phyloP scores from a whole-genome alignment of 2,888 invertebrate genomes.

The Cetonia aurata region DNA sequence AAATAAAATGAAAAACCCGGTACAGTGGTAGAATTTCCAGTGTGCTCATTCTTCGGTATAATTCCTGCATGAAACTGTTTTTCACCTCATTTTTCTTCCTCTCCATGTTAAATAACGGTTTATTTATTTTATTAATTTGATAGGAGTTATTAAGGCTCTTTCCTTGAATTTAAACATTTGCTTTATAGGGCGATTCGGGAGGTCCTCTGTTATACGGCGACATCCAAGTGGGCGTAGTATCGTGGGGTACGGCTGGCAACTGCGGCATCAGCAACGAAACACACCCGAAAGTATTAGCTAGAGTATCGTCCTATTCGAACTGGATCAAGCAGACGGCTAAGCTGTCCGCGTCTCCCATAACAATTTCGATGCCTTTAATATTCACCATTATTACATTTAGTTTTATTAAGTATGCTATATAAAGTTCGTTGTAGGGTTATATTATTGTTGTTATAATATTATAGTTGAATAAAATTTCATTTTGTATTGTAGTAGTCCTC shows the following conservation, averaged over 20 bases:
- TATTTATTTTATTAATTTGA: too few relatives aligned
- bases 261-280: constrained; percentile 42
- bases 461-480: background rate
- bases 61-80: too few relatives aligned
- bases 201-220: constrained; percentile 47
- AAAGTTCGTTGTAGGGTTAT: constrained; percentile 20
- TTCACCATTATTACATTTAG: background rate
- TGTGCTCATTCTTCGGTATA: too few relatives aligned
- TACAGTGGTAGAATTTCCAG: too few relatives aligned
- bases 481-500: background rate
- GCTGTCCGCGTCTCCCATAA: constrained; percentile 4
- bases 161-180: background rate
- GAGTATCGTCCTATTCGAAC: constrained; percentile 59
- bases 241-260: constrained; percentile 58
- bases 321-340: constrained; percentile 53
- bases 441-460: background rate
- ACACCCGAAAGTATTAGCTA: constrained; percentile 66
- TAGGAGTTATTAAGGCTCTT: too few relatives aligned
- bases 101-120: too few relatives aligned
- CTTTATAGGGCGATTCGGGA: constrained; percentile 44
- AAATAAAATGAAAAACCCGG: too few relatives aligned
- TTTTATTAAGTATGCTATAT: constrained; percentile 6
- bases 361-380: constrained; percentile 16
- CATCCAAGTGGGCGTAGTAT: constrained; percentile 49
- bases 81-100: too few relatives aligned